Evolutionary conservation across 2,797 vertebrate genomes (phyloP), one percentile per base, ranked within the genome.

Genomic region (Nothura maculosa): DNA sequence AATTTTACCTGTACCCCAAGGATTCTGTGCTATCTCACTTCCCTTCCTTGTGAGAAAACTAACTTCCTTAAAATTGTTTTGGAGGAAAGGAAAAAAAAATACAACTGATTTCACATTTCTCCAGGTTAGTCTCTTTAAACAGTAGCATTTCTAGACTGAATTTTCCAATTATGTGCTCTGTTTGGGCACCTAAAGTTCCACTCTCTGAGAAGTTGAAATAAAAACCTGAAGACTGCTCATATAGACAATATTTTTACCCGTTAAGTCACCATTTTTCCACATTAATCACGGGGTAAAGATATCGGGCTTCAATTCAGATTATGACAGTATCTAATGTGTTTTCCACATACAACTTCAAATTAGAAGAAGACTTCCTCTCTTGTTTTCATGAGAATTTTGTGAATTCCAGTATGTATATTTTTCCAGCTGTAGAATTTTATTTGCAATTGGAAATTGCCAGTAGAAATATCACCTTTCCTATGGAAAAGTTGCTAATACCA

Each of bases 191-290:
- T 94, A 64, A 90, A 89, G 74, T 79, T 75, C 87, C 95, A 94
- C 78, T 90, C 94, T 97, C 94, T 96, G 93, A 96, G 92, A 94
- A 96, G 81, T 42, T 89, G 85, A 93, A 95, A 89, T 91, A 91
- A 96, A 95, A 96, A 80, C 40, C 70, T 81, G 87, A 95, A 94
- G 70, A 57, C 36, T 92, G 66, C 87, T 96, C 86, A 13, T 96
- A 91, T 96, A 95, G 89, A 95, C 92, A 85, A 95, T 88, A 91
- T 96, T 97, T 97, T 95, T 86, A 90, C 91, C 94, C 55, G 1
- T 96, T 95, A 97, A 96, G 89, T 97, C 96, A 97, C 87, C 95
- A n/a, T 94, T 97, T 98, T 98, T 98, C 98, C 97, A 97, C 96
- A 98, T 98, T 97, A 97, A 95, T 97, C 96, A 94, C 87, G 95